These are phyloP conservation scores for Pseudomugil tenellus DNA, from an alignment of 2,797 vertebrate genomes.

Conservation along the genomic window DNA sequence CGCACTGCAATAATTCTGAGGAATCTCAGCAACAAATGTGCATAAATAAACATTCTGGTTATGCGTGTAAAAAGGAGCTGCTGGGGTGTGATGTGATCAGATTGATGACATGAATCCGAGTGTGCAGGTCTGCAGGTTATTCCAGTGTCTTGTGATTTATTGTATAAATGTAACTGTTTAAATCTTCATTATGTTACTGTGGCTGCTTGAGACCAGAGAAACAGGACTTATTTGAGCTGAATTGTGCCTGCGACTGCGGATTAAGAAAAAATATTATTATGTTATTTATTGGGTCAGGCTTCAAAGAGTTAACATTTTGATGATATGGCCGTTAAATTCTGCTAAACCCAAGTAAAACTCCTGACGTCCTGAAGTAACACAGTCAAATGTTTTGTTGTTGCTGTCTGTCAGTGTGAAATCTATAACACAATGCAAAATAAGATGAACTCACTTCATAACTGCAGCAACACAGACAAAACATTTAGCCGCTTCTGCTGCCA, in stretches of 20 bases:
- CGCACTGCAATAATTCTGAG: background rate
- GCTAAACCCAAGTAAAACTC: background rate
- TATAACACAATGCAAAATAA: background rate
- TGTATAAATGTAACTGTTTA: no score
- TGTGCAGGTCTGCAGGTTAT: no score
- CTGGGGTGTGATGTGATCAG: background rate
- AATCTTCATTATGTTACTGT: no score
- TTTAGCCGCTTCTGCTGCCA: background rate
- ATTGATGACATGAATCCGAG: background rate
- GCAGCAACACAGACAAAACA: constrained; percentile 10
- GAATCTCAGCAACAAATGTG: background rate
- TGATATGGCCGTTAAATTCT: background rate
- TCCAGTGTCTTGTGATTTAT: no score
- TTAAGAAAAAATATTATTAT: no score
- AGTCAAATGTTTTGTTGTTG: background rate
- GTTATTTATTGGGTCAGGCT: no score
- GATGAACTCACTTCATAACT: background rate
- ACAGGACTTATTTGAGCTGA: no score
- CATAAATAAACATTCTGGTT: background rate
- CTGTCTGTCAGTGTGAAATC: background rate
- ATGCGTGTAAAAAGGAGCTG: background rate
- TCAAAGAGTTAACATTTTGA: background rate
- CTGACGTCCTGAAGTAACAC: background rate
- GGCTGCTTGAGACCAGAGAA: no score
- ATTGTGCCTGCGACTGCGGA: no score